phyloP scores from a whole-genome alignment of 2,113 vertebrate genomes.

The Oryzias celebensis region DNA sequence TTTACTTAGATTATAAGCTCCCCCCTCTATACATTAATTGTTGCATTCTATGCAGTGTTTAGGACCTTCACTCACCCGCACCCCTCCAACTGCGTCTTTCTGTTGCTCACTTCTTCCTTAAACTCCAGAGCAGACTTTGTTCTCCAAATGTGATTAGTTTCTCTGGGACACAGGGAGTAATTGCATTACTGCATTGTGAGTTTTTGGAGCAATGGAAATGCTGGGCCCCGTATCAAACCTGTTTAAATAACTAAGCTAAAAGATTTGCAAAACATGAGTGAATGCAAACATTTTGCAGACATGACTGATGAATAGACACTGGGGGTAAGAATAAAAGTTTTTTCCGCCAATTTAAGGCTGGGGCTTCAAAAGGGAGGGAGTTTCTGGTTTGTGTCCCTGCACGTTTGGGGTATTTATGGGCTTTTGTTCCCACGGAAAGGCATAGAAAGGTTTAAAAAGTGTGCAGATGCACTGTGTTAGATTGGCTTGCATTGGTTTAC shows the following conservation, averaged over 20 bases:
- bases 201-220: constrained; percentile 68
- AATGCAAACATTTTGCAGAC: constrained; percentile 72
- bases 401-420: constrained; percentile 53
- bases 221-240: constrained; percentile 74
- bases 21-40: constrained; percentile 71
- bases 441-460: not conserved
- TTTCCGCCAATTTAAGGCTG: constrained; percentile 31
- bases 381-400: constrained; percentile 51
- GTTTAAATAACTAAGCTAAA: constrained; percentile 70
- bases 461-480: constrained; percentile 34
- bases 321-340: constrained; percentile 44
- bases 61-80: constrained; percentile 52
- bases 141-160: constrained; percentile 81
- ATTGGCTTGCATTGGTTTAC: constrained; percentile 1
- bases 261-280: constrained; percentile 54
- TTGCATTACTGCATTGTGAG: constrained; percentile 80
- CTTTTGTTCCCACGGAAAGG: constrained; percentile 41
- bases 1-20: constrained; percentile 69
- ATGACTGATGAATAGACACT: constrained; percentile 56
- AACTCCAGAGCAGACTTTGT: constrained; percentile 77
- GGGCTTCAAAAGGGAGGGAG: constrained; percentile 25
- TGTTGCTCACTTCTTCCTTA: constrained; percentile 65
- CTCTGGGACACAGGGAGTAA: constrained; percentile 71
- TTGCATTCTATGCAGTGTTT: constrained; percentile 67
- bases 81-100: constrained; percentile 39